Evolutionary conservation across 2,113 vertebrate species (phyloP).

Genomic region (Fregetta grallaria): DNA sequence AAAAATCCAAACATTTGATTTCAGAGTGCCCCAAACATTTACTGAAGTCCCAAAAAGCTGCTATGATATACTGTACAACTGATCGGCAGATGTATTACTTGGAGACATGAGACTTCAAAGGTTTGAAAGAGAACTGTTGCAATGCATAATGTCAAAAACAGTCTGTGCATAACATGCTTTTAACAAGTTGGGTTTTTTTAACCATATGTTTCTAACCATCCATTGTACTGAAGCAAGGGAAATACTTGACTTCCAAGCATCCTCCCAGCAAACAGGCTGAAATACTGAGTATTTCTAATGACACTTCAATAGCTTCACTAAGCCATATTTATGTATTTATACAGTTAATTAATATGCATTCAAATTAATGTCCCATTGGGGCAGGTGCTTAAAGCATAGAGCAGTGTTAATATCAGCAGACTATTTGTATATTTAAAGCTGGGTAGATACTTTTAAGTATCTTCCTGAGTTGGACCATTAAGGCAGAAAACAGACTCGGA

Average conservation of each 20-base stretch:
- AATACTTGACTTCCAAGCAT: neutral
- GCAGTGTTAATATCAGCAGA: neutral
- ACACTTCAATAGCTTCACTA: neutral
- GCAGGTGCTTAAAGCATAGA: neutral
- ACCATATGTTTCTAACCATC: neutral
- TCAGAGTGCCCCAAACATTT: neutral
- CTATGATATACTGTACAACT: neutral
- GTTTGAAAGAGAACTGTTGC: neutral
- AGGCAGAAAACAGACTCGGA: neutral
- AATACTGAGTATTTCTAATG: neutral
- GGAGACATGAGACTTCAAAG: neutral
- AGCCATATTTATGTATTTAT: neutral
- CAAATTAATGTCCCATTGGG: neutral
- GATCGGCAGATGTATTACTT: neutral
- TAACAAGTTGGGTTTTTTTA: neutral
- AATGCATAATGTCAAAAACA: neutral
- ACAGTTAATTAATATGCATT: neutral
- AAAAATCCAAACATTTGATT: neutral
- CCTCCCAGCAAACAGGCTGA: neutral
- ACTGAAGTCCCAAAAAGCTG: neutral
- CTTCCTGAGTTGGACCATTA: neutral
- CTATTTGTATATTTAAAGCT: neutral
- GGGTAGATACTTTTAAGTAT: neutral
- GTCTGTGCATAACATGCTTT: accelerated
- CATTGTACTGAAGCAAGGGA: neutral